Conservation (phyloP, 2,113 vertebrate species). For the Lontra canadensis region DNA sequence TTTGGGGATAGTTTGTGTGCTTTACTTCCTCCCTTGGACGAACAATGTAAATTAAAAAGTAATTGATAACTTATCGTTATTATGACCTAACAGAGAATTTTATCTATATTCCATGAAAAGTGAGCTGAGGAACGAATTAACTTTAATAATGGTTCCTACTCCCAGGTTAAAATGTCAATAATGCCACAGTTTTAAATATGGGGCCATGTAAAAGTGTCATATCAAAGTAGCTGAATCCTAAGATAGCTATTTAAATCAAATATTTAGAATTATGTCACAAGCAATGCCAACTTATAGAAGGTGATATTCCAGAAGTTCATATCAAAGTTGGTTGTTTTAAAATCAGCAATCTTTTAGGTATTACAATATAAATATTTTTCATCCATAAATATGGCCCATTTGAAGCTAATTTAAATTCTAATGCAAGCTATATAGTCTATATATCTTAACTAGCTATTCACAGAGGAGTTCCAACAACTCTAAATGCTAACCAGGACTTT, state of each 20-base stretch:
- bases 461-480: neutral
- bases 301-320: neutral
- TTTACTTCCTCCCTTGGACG: neutral
- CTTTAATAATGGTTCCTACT: neutral
- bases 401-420: neutral
- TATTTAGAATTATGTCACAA: neutral
- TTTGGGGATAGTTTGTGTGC: neutral
- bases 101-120: neutral
- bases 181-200: neutral
- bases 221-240: neutral
- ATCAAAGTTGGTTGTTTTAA: neutral
- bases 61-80: neutral
- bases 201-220: neutral
- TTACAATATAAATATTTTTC: neutral
- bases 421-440: neutral
- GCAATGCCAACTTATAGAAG: neutral
- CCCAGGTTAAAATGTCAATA: neutral
- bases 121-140: neutral
- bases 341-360: neutral
- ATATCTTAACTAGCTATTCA: neutral
- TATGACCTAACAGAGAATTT: neutral
- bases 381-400: neutral
- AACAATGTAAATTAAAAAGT: neutral
- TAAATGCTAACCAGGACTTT: slow-evolving; percentile 1
- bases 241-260: neutral